These are phyloP conservation scores for Todus mexicanus DNA, from an alignment of 2,797 vertebrate species.

Conservation along the genomic window DNA sequence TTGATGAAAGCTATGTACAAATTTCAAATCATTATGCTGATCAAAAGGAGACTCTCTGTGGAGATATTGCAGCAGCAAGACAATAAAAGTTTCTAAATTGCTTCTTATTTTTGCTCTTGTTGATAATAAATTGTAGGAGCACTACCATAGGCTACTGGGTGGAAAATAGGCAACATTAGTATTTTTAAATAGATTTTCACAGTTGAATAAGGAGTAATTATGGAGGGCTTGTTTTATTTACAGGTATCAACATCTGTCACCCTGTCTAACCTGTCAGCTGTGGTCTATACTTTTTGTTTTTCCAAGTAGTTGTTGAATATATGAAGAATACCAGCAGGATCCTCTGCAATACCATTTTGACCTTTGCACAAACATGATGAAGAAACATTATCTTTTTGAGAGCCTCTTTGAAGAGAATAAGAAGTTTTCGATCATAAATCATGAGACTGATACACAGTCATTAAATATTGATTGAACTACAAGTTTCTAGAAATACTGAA, in stretches of 20 bases:
- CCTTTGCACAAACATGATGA: neutral
- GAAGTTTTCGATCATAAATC: neutral
- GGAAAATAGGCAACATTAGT: neutral
- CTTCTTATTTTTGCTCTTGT: neutral
- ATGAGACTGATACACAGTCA: neutral
- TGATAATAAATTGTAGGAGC: neutral
- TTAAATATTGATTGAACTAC: neutral
- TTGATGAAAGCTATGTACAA: neutral
- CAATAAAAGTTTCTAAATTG: neutral
- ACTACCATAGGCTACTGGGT: neutral
- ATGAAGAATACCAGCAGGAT: neutral
- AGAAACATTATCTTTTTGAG: neutral
- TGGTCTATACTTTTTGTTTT: neutral
- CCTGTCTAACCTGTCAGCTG: neutral
- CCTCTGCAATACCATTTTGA: neutral
- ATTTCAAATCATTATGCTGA: neutral
- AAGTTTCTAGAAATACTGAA: neutral
- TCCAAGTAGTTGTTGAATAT: neutral
- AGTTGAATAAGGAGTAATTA: neutral
- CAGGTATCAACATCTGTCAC: neutral
- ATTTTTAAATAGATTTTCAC: neutral
- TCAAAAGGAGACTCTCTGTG: neutral
- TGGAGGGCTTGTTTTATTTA: neutral
- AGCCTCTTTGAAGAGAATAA: neutral
- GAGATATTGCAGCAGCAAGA: neutral